Conservation (phyloP, 1,140 invertebrate species). For the Platyura marginata region DNA sequence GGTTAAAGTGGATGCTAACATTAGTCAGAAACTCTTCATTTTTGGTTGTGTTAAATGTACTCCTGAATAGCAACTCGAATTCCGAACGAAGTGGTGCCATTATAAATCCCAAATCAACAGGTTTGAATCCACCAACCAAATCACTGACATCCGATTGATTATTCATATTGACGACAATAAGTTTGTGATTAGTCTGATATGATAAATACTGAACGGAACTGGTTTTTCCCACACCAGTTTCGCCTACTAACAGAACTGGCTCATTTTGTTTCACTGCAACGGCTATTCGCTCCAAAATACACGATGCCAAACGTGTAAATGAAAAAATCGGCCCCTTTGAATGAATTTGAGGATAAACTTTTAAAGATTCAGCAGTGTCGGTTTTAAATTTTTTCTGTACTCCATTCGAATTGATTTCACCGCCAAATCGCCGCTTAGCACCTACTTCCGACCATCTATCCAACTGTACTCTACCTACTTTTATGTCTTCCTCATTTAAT, state of each 20-base stretch:
- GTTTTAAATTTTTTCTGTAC: not conserved
- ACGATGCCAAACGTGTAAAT: constrained; percentile 57
- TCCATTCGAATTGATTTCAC: not conserved
- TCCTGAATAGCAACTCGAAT: constrained; percentile 67
- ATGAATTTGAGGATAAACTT: constrained; percentile 8
- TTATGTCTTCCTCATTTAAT: constrained; percentile 25
- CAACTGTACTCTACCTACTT: constrained; percentile 31
- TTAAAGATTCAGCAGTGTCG: constrained; percentile 15
- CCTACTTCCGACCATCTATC: not conserved
- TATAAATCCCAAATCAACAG: constrained; percentile 74
- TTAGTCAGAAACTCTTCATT: constrained; percentile 74
- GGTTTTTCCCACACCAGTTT: constrained; percentile 98
- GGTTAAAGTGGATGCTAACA: constrained; percentile 53
- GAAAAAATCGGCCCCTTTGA: constrained; percentile 44
- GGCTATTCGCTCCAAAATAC: constrained; percentile 72
- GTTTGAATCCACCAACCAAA: constrained; percentile 92
- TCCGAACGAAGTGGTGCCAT: constrained; percentile 61
- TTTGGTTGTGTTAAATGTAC: constrained; percentile 57
- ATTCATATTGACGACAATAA: constrained; percentile 98
- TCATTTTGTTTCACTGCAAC: constrained; percentile 68
- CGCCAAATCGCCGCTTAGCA: not conserved
- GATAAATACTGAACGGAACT: constrained; percentile 89
- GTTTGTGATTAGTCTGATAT: constrained; percentile 56
- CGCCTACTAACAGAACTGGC: constrained; percentile 88
- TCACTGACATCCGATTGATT: constrained; percentile 96